Evolutionary conservation across 2,797 vertebrate genomes (phyloP).

Genomic region (Salarias fasciatus): DNA sequence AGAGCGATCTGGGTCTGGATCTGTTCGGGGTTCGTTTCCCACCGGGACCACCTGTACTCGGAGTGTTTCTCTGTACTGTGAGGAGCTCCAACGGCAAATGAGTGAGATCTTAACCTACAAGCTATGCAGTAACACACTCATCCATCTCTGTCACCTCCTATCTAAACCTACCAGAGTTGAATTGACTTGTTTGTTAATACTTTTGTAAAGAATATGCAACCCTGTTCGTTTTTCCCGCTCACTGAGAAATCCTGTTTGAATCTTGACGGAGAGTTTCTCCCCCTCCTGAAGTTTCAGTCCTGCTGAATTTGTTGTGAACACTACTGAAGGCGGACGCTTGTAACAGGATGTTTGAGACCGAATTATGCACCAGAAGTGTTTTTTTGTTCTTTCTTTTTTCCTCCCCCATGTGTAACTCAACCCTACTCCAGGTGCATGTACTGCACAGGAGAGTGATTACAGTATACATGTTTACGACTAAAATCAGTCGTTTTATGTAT

Average conservation of each 20-base stretch:
- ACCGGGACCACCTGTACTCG: slow-evolving; percentile 35
- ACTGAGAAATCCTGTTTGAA: slow-evolving; percentile 52
- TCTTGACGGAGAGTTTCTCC: slow-evolving; percentile 56
- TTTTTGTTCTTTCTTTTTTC: too few relatives aligned
- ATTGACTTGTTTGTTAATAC: slow-evolving; percentile 42
- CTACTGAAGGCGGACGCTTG: slow-evolving; percentile 29
- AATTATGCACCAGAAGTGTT: not conserved
- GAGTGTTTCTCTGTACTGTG: slow-evolving; percentile 26
- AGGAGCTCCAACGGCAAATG: slow-evolving; percentile 21
- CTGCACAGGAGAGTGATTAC: too few relatives aligned
- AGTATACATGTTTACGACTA: too few relatives aligned
- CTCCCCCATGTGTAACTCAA: too few relatives aligned
- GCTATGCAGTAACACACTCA: slow-evolving; percentile 69
- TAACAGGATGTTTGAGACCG: slow-evolving; percentile 39
- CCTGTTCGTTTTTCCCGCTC: slow-evolving; percentile 8
- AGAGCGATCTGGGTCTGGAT: too few relatives aligned
- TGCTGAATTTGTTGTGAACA: slow-evolving; percentile 55
- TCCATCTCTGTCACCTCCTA: slow-evolving; percentile 23
- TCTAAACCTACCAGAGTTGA: slow-evolving; percentile 29
- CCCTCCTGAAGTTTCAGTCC: slow-evolving; percentile 53
- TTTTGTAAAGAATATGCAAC: slow-evolving; percentile 46
- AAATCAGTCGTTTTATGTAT: too few relatives aligned
- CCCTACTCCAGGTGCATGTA: too few relatives aligned
- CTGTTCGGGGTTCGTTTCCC: slow-evolving; percentile 23
- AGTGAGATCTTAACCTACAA: slow-evolving; percentile 37